Evolutionary conservation across 2,113 vertebrate species (phyloP), one percentile per base, ranked within the genome.

Genomic region (Sander vitreus): DNA sequence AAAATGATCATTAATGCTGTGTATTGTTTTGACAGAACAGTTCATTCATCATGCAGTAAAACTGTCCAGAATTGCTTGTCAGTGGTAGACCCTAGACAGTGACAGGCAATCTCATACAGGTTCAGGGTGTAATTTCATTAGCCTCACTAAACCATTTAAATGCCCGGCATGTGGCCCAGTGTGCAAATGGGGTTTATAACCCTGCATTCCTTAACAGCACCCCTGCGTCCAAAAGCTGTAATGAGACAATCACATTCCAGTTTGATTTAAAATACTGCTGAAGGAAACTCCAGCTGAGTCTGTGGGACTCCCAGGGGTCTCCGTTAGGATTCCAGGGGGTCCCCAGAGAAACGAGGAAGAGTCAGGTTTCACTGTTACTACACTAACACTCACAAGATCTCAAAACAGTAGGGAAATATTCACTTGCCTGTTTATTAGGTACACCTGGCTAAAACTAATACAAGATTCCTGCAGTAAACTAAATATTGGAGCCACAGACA

Each of bases 181-280:
- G 88, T 92, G 80, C 93, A 95, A 94, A 95, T 93, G 89, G 89
- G 65, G 85, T 94, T 95, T 95, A 94, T 85, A 92, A 82, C 90
- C 85, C 85, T 68, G 83, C 92, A 95, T 94, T 94, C 92, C 93
- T 85, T 69, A 50, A 27, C 67, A 54, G 88, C 85, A 91, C 91
- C 94, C 91, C 91, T 60, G 64, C 66, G 88, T 87, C 89, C 79
- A 80, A 91, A 92, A 47, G 73, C 88, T 87, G 81, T 71, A 79
- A 78, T 76, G 86, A 92, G 89, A 93, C 88, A 88, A 86, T 92
- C 84, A 83, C 90, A 94, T 93, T 93, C 93, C 92, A 66, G 75
- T 57, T 83, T 3, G 21, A 68, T 59, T 11, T 4, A 18, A 70
- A 45, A 73, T 84, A 60, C 21, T 36, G 16, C 58, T 51, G 53